Base-by-base conservation (phyloP, 2,113 vertebrate species). In the Puntigrus tetrazona region DNA sequence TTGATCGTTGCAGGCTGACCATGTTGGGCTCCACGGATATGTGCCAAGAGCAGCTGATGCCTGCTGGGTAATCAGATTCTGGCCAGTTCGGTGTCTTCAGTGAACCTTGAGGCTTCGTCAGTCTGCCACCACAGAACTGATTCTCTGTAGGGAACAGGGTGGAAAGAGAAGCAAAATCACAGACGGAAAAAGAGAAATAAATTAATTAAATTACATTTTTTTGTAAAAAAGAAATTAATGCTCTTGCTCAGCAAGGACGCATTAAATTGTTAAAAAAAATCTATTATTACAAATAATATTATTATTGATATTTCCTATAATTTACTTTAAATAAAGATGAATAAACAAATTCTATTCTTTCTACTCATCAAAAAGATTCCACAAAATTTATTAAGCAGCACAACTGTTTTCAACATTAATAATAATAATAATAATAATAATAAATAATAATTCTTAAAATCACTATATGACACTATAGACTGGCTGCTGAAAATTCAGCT, bases 41-140 rank as follows among this genome's bases (percentile, higher is more conserved):
- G 90, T 96, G 95, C 97, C 97, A 98, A 88, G 96, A 97, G 87
- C 97, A 98, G 91, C 96, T 97, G 94, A 97, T 96, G 88, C 97
- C 97, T 78, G 96, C 93, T 67, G 97, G 97, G 90, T 98, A 98
- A 90, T 97, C 92, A 0, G 93, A 92, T 79, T 96, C 95, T 0
- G 96, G 96, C 97, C 96, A 98, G 93, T 97, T 98, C 67, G 95
- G 96, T 0, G 96, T 97, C 87, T 95, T 96, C 87, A 97, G 88
- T 0, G 94, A 95, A 25, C 96, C 97, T 78, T 96, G 94, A 0
- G 89, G 38, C 91, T 97, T 97, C 75, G 94, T 96, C 82, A 97
- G 89, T 43, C 95, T 94, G 31, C 96, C 97, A 81, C 97, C 97
- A 77, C 97, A 98, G 90, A 97, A 96, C 90, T 96, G 95, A 89